Conservation (phyloP, 2,113 vertebrate genomes). For the Oryzias woworae region DNA sequence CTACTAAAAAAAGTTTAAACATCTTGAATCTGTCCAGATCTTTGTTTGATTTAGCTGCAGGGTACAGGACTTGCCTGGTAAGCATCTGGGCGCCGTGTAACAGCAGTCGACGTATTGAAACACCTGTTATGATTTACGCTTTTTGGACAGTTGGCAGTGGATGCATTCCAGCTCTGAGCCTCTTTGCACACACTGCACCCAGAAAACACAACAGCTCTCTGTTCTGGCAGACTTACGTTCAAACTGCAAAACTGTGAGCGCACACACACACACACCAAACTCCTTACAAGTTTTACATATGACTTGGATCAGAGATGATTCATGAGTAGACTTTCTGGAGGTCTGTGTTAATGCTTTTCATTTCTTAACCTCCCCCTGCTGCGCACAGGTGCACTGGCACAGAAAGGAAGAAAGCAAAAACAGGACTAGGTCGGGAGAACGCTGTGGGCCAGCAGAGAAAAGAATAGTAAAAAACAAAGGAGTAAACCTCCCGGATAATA, state of each 20-base stretch:
- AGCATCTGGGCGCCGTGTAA: slow-evolving; percentile 52
- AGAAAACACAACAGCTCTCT: slow-evolving; percentile 31
- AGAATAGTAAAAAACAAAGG: slow-evolving; percentile 24
- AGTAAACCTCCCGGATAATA: slow-evolving; percentile 44
- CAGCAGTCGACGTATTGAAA: slow-evolving; percentile 62
- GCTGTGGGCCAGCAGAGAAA: slow-evolving; percentile 18
- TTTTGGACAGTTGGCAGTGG: slow-evolving; percentile 65
- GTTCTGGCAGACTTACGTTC: background rate
- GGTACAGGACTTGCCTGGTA: slow-evolving; percentile 63
- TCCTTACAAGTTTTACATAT: slow-evolving; percentile 46
- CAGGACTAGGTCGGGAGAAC: slow-evolving; percentile 12
- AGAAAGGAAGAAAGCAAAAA: slow-evolving; percentile 39
- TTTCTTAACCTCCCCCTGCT: slow-evolving; percentile 46
- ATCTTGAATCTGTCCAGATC: slow-evolving; percentile 48
- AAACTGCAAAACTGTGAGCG: too few species aligned
- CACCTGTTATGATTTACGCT: slow-evolving; percentile 76
- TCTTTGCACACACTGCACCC: slow-evolving; percentile 37
- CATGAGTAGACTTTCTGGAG: slow-evolving; percentile 50
- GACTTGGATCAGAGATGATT: slow-evolving; percentile 46
- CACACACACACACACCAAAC: slow-evolving; percentile 2
- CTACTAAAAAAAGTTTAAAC: slow-evolving; percentile 54
- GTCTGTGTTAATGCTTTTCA: slow-evolving; percentile 48
- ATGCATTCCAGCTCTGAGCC: slow-evolving; percentile 51
- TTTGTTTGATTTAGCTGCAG: slow-evolving; percentile 58
- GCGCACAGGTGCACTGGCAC: slow-evolving; percentile 62